phyloP scores from a whole-genome alignment of 1,140 invertebrate species.

The Drosophila repletoides region DNA sequence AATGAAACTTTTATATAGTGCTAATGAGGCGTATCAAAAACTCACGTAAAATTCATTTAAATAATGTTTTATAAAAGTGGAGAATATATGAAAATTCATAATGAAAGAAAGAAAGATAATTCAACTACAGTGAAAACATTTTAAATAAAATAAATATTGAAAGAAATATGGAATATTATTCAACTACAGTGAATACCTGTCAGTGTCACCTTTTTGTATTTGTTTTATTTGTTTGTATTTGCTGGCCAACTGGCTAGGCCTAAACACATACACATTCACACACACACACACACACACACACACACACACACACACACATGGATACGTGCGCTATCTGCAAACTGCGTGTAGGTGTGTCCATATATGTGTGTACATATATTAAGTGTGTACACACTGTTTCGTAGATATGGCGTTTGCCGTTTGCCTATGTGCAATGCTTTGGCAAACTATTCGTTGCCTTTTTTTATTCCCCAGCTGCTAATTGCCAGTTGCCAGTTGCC shows the following conservation, averaged over 20 bases:
- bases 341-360: slow-evolving; percentile 8
- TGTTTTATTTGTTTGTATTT: slow-evolving; percentile 18
- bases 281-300: slow-evolving; percentile 13
- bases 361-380: slow-evolving; percentile 12
- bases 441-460: slow-evolving; percentile 32
- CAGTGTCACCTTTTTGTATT: slow-evolving; percentile 38
- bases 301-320: slow-evolving; percentile 20
- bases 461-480: slow-evolving; percentile 43
- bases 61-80: too few species aligned
- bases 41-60: slow-evolving; percentile 15
- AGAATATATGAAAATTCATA: slow-evolving; percentile 25
- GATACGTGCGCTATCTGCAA: slow-evolving; percentile 33
- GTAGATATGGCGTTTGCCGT: slow-evolving; percentile 27
- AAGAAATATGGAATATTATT: slow-evolving; percentile 31
- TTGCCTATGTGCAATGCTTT: slow-evolving; percentile 58
- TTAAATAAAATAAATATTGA: slow-evolving; percentile 31
- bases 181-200: slow-evolving; percentile 42
- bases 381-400: slow-evolving; percentile 28
- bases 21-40: slow-evolving; percentile 52
- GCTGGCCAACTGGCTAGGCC: slow-evolving; percentile 26
- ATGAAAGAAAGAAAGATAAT: slow-evolving; percentile 1
- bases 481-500: slow-evolving; percentile 30
- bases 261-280: slow-evolving; percentile 20
- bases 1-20: slow-evolving; percentile 38
- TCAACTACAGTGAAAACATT: too few species aligned